Conservation (phyloP, 2,113 vertebrate species). For the Alethe castanea region DNA sequence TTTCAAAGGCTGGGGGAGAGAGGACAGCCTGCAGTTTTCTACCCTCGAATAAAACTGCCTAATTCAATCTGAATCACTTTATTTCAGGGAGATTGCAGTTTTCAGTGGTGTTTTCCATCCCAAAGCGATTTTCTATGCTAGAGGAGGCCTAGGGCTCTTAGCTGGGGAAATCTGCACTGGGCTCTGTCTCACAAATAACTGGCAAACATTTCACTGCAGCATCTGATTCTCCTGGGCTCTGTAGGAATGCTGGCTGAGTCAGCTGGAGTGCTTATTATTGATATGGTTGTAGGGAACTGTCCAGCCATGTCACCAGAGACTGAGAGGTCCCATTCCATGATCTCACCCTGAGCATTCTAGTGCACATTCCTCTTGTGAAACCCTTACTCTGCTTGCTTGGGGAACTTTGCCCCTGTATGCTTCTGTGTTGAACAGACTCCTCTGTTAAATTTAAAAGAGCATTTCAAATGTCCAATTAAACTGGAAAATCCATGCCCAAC, state of each 20-base stretch:
- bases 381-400: background rate
- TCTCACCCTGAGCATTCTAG: background rate
- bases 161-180: background rate
- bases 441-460: background rate
- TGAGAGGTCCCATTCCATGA: background rate
- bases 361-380: background rate
- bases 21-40: background rate
- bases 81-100: background rate
- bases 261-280: background rate
- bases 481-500: background rate
- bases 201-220: background rate
- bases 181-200: background rate
- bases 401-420: background rate
- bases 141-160: background rate
- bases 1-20: background rate
- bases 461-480: conserved; percentile 22
- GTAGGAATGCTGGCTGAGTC: background rate
- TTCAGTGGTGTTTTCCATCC: background rate
- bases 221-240: background rate
- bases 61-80: background rate
- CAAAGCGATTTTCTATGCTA: background rate
- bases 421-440: background rate
- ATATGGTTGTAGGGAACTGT: background rate
- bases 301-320: background rate
- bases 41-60: background rate